phyloP scores from a whole-genome alignment of 2,888 invertebrate genomes.

The Eristalis intricaria region DNA sequence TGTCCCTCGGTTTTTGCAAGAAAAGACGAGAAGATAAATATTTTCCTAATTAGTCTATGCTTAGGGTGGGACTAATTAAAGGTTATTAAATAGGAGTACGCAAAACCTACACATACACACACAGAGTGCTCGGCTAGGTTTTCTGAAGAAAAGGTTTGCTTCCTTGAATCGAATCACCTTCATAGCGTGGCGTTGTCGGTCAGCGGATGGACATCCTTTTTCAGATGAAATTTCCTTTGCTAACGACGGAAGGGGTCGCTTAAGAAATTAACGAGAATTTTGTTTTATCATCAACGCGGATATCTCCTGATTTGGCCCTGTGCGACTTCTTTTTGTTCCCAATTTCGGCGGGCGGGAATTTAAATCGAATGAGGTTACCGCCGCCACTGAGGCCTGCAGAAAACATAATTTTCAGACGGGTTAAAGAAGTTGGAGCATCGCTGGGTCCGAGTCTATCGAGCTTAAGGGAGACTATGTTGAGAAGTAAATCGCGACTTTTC shows the following conservation, averaged over 20 bases:
- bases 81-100: constrained; percentile 41
- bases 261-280: neutral
- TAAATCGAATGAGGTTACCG: too few relatives aligned
- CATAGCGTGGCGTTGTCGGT: neutral
- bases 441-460: too few relatives aligned
- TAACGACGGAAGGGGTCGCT: neutral
- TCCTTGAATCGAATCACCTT: neutral
- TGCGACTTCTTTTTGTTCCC: too few relatives aligned
- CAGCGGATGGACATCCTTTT: neutral
- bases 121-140: neutral
- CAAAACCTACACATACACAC: neutral
- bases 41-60: constrained; percentile 51
- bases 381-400: too few relatives aligned
- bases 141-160: neutral
- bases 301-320: too few relatives aligned
- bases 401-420: too few relatives aligned
- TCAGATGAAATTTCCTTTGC: neutral
- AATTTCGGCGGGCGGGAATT: too few relatives aligned
- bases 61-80: constrained; percentile 37
- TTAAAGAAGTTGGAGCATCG: too few relatives aligned
- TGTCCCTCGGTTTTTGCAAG: constrained; percentile 15
- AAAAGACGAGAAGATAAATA: constrained; percentile 32
- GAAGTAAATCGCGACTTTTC: too few relatives aligned
- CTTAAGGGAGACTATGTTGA: too few relatives aligned
- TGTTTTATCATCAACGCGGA: neutral